Evolutionary conservation across 2,113 vertebrate species (phyloP), one percentile per base, ranked within the genome.

Genomic region (Hippocampus mohnikei): DNA sequence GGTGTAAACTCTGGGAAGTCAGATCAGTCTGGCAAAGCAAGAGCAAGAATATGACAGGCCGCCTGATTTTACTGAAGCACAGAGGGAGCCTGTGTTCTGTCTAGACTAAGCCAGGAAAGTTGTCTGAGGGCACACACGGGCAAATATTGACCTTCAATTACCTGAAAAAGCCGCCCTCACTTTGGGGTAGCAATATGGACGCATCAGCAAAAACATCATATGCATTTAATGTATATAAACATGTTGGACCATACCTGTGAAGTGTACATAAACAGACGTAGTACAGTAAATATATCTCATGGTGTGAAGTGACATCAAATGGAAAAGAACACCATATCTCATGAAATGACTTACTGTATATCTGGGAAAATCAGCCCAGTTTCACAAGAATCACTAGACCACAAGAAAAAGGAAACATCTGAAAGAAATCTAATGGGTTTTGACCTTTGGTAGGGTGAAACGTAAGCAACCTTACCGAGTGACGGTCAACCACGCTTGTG

Each of bases 111-210:
- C 70, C 42, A 67, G 75, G 67, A 80, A 84, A 82, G 76, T 66
- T 81, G 83, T 86, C 79, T 80, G 82, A 74, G 78, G 89, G 84
- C 88, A 84, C 77, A 85, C 80, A 76, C 80, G 81, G 72, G 78
- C 86, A 88, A 91, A 91, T 91, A 91, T 91, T 88, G 83, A 86
- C 89, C 88, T 88, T 87, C 84, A 89, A 82, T 91, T 87, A 88
- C 73, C 68, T 66, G 76, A 84, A 84, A 85, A 70, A 81, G 67
- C 84, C 75, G 72, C 84, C 88, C 77, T 77, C 68, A 71, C 83
- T 82, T 69, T 78, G 75, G 59, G 70, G 76, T 76, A 20, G 82
- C 78, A 71, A 80, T 82, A 85, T 79, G 73, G 75, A 81, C 62
- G 71, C 74, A 81, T 87, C 85, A 84, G 85, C 84, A 85, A 76